These are phyloP conservation scores for Lerista edwardsae DNA, from an alignment of 2,797 vertebrate genomes.

Conservation along the genomic window DNA sequence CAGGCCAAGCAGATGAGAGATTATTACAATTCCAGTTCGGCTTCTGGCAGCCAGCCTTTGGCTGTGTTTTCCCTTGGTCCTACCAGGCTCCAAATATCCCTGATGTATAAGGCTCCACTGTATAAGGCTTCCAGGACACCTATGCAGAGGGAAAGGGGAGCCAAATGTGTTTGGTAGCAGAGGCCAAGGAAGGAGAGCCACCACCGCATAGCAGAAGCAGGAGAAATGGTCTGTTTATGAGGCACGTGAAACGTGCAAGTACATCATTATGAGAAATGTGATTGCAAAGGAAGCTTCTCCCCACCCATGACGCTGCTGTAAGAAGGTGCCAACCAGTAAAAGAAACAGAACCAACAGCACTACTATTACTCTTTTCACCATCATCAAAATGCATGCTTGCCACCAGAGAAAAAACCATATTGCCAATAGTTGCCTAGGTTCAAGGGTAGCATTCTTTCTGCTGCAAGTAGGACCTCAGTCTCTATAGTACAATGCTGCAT, in stretches of 20 bases:
- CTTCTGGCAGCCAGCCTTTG: not conserved
- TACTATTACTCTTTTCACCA: not conserved
- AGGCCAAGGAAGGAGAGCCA: not conserved
- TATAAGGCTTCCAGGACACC: too few species aligned
- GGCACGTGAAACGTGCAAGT: not conserved
- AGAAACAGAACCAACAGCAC: not conserved
- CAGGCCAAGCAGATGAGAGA: not conserved
- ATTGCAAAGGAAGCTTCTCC: not conserved
- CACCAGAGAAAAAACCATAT: not conserved
- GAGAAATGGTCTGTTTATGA: not conserved
- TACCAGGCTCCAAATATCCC: not conserved
- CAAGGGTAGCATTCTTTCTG: not conserved
- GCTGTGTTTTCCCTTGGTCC: not conserved
- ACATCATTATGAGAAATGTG: not conserved
- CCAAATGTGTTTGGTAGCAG: not conserved
- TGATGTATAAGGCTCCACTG: not conserved
- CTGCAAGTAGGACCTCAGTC: not conserved
- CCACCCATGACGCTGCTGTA: too few species aligned
- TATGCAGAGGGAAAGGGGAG: not conserved
- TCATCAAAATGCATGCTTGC: not conserved
- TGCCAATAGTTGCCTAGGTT: not conserved
- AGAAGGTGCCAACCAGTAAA: not conserved
- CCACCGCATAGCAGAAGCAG: not conserved
- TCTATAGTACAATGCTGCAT: not conserved
- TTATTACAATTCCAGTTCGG: not conserved